Evolutionary conservation across 2,113 vertebrate species (phyloP), one percentile per base, ranked within the genome.

Genomic region (Austrofundulus limnaeus): DNA sequence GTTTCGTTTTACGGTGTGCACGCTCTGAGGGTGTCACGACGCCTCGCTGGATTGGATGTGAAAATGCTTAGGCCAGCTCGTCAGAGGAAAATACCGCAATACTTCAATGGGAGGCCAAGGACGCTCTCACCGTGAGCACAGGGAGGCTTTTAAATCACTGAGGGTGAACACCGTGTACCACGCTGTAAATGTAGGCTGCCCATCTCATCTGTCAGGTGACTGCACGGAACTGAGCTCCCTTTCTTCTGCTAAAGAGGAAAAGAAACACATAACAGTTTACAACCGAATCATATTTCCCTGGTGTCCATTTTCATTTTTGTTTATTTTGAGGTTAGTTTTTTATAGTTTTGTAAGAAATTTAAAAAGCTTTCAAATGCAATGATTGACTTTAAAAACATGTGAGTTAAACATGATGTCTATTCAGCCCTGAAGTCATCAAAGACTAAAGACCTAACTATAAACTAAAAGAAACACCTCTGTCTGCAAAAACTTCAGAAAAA

Each of bases 141-240:
- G n/a, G 63, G 66, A 63, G 62, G 78, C 63, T 66, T 78, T 84
- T 84, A 82, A 87, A 85, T 87, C 77, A 73, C 63, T 56, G 45
- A 31, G 51, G 37, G 28, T 53, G 16, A 48, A 48, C 64, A 53
- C 19, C 2, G 13, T 12, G 48, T 64, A 23, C 42, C 53, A 31
- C 37, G 37, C 54, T 31, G 28, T 28, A 37, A 12, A n/a, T 56
- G 24, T 24, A 13, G 42, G 46, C 47, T 24, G 20, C 59, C 43
- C 58, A 43, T 24, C 55, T 31, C 62, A 57, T 54, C 48, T 51
- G 45, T 47, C 23, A 23, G 49, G 43, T 24, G 42, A 37, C 55
- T 37, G 28, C 50, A 66, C 48, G 6, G 12, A 34, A 20, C 1
- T 2, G 24, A 12, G 24, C 31, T n/a, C 42, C 34, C 25, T 2